Conservation (phyloP, 1,140 invertebrate genomes). For the Hyles euphorbiae region DNA sequence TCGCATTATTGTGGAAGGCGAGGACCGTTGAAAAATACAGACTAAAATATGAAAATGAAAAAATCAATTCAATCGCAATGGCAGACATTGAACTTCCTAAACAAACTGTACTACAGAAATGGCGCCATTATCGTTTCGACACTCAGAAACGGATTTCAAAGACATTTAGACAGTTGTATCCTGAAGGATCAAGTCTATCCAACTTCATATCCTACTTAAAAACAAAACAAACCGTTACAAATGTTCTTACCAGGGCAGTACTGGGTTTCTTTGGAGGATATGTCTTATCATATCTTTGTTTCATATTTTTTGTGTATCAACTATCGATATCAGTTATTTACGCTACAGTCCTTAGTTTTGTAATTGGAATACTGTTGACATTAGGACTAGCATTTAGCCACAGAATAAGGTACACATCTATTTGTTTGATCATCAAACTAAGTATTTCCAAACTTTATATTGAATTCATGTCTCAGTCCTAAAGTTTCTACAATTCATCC, state of each 20-base stretch:
- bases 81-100: slow-evolving; percentile 48
- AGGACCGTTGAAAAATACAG: slow-evolving; percentile 61
- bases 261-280: slow-evolving; percentile 79
- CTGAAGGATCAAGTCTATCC: slow-evolving; percentile 58
- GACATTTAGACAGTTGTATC: slow-evolving; percentile 45
- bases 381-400: slow-evolving; percentile 81
- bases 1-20: slow-evolving; percentile 66
- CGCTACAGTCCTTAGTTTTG: slow-evolving; percentile 77
- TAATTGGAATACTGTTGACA: slow-evolving; percentile 78
- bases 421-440: too few relatives aligned
- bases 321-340: slow-evolving; percentile 73
- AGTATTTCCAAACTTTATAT: too few relatives aligned
- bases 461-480: too few relatives aligned
- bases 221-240: slow-evolving; percentile 76
- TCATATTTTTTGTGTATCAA: slow-evolving; percentile 80
- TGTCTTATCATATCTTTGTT: slow-evolving; percentile 79
- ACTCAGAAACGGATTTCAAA: slow-evolving; percentile 55
- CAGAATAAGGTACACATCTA: slow-evolving; percentile 73
- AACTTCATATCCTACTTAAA: slow-evolving; percentile 65
- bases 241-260: slow-evolving; percentile 78
- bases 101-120: slow-evolving; percentile 61
- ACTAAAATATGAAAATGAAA: slow-evolving; percentile 69
- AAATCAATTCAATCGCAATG: slow-evolving; percentile 69
- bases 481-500: too few relatives aligned
- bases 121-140: slow-evolving; percentile 55